phyloP scores from a whole-genome alignment of 2,113 vertebrate species.

The Phrynocephalus versicolor region DNA sequence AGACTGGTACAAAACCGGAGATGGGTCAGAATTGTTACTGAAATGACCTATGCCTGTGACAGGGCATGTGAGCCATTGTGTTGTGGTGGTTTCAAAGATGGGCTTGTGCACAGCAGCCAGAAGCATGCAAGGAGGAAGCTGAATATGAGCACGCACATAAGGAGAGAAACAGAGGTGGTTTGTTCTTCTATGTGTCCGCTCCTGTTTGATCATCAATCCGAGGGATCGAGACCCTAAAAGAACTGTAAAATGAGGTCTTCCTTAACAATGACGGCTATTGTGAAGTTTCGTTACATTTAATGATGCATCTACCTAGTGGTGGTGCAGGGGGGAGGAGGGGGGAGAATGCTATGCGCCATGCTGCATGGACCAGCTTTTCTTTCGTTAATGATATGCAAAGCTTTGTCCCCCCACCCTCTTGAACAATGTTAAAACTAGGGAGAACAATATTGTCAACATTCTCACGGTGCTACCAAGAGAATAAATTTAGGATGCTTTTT shows the following conservation, averaged over 20 bases:
- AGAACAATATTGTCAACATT: not conserved
- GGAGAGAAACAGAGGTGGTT: not conserved
- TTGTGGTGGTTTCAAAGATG: not conserved
- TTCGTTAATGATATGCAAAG: not conserved
- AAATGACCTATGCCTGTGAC: constrained; percentile 14
- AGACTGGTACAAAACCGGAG: not conserved
- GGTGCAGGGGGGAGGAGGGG: too few relatives aligned
- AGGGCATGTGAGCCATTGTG: not conserved
- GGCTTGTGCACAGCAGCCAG: not conserved
- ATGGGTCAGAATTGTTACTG: not conserved
- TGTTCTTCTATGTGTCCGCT: not conserved
- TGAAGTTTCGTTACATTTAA: not conserved
- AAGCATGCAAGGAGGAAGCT: not conserved
- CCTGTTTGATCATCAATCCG: too few relatives aligned
- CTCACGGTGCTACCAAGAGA: too few relatives aligned
- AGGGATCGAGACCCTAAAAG: not conserved
- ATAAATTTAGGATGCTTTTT: not conserved
- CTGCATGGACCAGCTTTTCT: not conserved
- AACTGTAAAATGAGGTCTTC: not conserved
- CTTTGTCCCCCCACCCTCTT: not conserved
- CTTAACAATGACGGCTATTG: not conserved
- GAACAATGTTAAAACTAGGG: not conserved
- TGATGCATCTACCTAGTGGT: not conserved
- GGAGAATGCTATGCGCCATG: too few relatives aligned
- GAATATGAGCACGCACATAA: not conserved